Evolutionary conservation across 2,113 vertebrate species (phyloP), one percentile per base, ranked within the genome.

Genomic region (Menura novaehollandiae): DNA sequence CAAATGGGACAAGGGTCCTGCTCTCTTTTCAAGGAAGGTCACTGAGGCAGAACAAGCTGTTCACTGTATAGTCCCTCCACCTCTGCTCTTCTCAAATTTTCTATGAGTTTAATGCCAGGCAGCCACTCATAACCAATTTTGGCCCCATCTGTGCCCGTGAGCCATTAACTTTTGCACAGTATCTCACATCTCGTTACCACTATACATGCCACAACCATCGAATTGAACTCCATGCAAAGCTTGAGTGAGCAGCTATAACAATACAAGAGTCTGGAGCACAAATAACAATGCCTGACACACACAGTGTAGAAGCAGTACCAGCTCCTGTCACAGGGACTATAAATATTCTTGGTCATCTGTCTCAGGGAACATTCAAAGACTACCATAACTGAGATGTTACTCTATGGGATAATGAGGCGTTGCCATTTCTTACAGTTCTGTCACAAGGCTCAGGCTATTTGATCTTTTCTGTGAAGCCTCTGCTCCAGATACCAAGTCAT

Each of bases 401-500:
- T 53, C 21, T 35, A 12, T 39, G 56, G 56, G 66, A 89, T 95
- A 96, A 97, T 62, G 74, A 95, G 73, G 52, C 64, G 0, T 7
- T 93, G 66, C 58, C n/a, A 12, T 89, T 94, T 88, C 87, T 94
- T 85, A 80, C 74, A 79, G 74, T 89, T 88, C 87, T 88, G 41
- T 82, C 84, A 68, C 41, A 72, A 85, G 56, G 66, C 74, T 53
- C 23, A 72, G 52, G 58, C 84, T 94, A 93, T 96, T 96, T 96
- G 87, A 96, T 95, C 89, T 91, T 85, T 88, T 91, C 74, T 89
- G 58, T 68, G 87, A 93, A 96, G 81, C 53, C 44, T 91, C 89
- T 88, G 81, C 87, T 88, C 49, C 81, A 91, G 94, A 95, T 85
- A 92, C 77, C 84, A 85, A 92, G 82, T 93, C 84, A 93, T 95